These are phyloP conservation scores for Oceanodroma leucorhoa DNA, from an alignment of 2,797 vertebrate species.

Conservation along the genomic window DNA sequence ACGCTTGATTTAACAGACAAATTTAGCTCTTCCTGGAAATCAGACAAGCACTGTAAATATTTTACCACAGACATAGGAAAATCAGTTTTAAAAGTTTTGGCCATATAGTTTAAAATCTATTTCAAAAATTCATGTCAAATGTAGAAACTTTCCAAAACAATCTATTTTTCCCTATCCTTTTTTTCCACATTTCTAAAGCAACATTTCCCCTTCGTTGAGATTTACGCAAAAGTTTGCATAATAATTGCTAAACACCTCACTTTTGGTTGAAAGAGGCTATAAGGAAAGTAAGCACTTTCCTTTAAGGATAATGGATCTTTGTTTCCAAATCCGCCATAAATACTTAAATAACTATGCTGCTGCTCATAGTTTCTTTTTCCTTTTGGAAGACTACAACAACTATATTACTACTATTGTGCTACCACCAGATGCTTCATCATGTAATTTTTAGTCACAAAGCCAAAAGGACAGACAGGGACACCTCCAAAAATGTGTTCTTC, in stretches of 20 bases:
- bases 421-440: not conserved
- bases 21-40: not conserved
- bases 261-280: not conserved
- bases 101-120: not conserved
- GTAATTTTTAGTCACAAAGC: not conserved
- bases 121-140: not conserved
- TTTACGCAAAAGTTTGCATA: not conserved
- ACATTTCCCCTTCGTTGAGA: not conserved
- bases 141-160: not conserved
- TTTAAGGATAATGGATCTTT: not conserved
- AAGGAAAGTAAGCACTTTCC: not conserved
- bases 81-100: not conserved
- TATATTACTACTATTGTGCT: not conserved
- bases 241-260: not conserved
- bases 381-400: not conserved
- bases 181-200: not conserved
- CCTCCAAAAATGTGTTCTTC: not conserved
- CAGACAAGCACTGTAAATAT: not conserved
- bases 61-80: not conserved
- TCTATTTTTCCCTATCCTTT: not conserved
- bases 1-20: not conserved
- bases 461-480: not conserved
- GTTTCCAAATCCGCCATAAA: not conserved
- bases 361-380: not conserved
- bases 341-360: not conserved